Percentiles rank a stretch among this genome's conserved stretches.
Evolutionary conservation across 2,797 vertebrate species (phyloP).

Genomic region (Tarsius wallacei): DNA sequence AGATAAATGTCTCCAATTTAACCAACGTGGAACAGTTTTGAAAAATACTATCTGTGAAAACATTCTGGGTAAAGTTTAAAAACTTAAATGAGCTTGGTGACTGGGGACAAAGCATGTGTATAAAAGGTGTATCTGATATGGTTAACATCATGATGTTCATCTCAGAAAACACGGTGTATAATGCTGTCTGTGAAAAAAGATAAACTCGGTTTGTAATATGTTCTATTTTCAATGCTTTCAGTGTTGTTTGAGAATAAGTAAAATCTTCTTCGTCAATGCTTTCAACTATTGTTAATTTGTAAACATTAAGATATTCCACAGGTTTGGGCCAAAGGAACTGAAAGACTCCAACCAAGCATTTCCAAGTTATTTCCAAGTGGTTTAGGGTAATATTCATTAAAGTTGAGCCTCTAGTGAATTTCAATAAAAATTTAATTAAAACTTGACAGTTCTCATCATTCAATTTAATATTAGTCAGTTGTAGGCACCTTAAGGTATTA

Average conservation of each 20-base stretch:
- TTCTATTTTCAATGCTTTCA: conserved; percentile 89
- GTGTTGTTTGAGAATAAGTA: conserved; percentile 72
- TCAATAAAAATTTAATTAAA: conserved; percentile 72
- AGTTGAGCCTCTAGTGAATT: conserved; percentile 81
- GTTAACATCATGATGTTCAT: conserved; percentile 92
- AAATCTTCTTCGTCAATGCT: accelerated
- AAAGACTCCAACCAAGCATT: conserved; percentile 79
- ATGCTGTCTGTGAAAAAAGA: conserved; percentile 89
- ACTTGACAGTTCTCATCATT: conserved; percentile 72
- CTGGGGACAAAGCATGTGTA: conserved; percentile 95
- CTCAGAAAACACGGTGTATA: conserved; percentile 93
- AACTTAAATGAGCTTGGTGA: conserved; percentile 89
- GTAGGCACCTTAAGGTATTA: conserved; percentile 90
- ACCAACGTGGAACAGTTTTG: conserved; percentile 91
- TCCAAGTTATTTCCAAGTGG: conserved; percentile 90
- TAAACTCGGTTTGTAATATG: conserved; percentile 82
- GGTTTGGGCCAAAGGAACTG: conserved; percentile 89
- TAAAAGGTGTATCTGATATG: conserved; percentile 90
- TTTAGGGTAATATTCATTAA: conserved; percentile 91
- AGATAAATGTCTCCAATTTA: conserved; percentile 89
- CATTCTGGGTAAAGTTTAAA: conserved; percentile 93
- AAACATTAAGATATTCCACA: conserved; percentile 89
- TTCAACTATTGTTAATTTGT: conserved; percentile 72
- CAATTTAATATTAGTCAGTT: conserved; percentile 90
- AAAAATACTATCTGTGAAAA: conserved; percentile 94